A percentile compares a stretch with the other conserved stretches of the same genome.
These are phyloP conservation scores for Capitella teleta DNA, from an alignment of 1,140 invertebrate species.

Conservation along the genomic window DNA sequence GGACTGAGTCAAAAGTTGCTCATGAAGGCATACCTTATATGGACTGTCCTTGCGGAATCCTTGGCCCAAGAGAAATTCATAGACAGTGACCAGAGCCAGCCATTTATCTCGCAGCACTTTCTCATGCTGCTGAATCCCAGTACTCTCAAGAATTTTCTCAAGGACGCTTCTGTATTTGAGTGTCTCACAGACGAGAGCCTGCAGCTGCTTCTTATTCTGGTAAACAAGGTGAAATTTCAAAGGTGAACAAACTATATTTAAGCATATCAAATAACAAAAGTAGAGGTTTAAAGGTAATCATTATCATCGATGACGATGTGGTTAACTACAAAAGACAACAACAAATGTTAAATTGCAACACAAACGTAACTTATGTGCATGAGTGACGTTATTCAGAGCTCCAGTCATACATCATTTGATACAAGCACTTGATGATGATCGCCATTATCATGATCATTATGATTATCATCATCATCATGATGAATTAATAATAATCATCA, in stretches of 20 bases:
- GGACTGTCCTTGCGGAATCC: slow-evolving; percentile 45
- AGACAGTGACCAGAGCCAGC: slow-evolving; percentile 62
- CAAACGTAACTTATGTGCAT: neutral
- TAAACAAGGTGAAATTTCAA: slow-evolving; percentile 28
- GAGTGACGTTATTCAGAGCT: neutral
- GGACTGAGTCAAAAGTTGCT: neutral
- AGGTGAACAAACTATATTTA: neutral
- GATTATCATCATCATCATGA: neutral
- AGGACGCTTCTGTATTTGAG: slow-evolving; percentile 56
- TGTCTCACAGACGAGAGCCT: slow-evolving; percentile 60
- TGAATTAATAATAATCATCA: too few species aligned
- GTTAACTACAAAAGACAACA: neutral
- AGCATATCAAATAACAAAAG: neutral
- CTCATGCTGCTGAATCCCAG: slow-evolving; percentile 45
- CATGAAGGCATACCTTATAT: slow-evolving; percentile 16
- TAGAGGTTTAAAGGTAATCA: neutral
- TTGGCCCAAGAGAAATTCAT: slow-evolving; percentile 72
- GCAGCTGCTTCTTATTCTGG: slow-evolving; percentile 58
- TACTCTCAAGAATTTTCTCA: slow-evolving; percentile 48
- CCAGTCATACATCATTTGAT: neutral
- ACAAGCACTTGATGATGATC: neutral
- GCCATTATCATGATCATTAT: neutral
- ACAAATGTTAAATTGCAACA: neutral
- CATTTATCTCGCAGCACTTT: slow-evolving; percentile 59
- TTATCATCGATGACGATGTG: too few species aligned